phyloP scores from a whole-genome alignment of 2,113 vertebrate species.

The Casuarius casuarius region DNA sequence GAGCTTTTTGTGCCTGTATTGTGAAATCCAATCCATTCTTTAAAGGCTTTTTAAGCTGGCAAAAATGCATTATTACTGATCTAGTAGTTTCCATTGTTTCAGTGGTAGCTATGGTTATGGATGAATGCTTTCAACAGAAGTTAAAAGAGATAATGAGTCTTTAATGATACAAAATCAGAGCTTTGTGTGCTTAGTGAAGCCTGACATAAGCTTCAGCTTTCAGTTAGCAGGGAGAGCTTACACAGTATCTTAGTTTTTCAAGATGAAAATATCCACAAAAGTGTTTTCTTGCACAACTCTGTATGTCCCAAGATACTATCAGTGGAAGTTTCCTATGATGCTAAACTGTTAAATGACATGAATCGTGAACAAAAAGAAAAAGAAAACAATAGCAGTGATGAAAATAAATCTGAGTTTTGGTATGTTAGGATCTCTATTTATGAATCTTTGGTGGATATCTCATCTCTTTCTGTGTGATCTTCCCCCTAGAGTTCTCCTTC shows the following conservation, averaged over 20 bases:
- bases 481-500: not conserved
- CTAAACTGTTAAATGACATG: conserved; percentile 1
- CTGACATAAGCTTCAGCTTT: conserved; percentile 72
- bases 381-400: not conserved
- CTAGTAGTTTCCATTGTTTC: conserved; percentile 73
- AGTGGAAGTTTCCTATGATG: not conserved
- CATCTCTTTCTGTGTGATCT: not conserved
- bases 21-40: conserved; percentile 68
- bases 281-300: conserved; percentile 21
- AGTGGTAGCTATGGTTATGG: conserved; percentile 72
- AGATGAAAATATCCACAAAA: conserved; percentile 58
- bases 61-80: conserved; percentile 63
- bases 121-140: conserved; percentile 80
- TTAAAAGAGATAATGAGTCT: conserved; percentile 82
- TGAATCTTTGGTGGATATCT: not conserved
- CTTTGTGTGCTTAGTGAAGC: conserved; percentile 76
- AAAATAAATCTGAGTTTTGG: conserved; percentile 12
- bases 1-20: conserved; percentile 58
- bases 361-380: not conserved
- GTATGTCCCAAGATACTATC: conserved; percentile 8
- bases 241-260: conserved; percentile 20
- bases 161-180: conserved; percentile 79
- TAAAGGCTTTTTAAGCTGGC: conserved; percentile 70
- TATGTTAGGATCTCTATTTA: not conserved
- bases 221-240: conserved; percentile 28